Evolutionary conservation across 2,888 invertebrate species (phyloP).

Genomic region (Heliconius charithonia): DNA sequence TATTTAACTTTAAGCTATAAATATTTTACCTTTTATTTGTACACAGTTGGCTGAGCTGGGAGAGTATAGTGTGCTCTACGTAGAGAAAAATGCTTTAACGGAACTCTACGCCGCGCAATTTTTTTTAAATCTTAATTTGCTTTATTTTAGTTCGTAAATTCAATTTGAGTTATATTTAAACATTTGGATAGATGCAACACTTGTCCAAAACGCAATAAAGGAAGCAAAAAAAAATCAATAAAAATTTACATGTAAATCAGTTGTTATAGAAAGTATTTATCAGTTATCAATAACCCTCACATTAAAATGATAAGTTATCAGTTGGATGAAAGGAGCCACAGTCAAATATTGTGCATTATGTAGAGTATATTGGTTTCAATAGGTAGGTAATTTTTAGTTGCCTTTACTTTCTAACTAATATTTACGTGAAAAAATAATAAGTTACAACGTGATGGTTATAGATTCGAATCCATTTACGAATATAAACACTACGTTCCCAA

Average conservation of each 20-base stretch:
- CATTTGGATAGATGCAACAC: neutral
- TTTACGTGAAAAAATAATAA: neutral
- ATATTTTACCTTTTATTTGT: neutral
- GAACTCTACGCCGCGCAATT: neutral
- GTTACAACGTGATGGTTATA: neutral
- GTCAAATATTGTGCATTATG: constrained; percentile 45
- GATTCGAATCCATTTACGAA: neutral
- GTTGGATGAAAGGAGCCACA: constrained; percentile 62
- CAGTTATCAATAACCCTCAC: constrained; percentile 77
- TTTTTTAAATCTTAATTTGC: too few species aligned
- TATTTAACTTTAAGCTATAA: neutral
- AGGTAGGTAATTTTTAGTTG: neutral
- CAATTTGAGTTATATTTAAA: neutral
- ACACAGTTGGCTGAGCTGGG: neutral
- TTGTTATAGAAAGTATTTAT: constrained; percentile 71
- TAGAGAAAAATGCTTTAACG: neutral
- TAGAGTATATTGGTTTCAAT: constrained; percentile 7
- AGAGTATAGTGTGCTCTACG: neutral
- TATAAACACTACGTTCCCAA: neutral
- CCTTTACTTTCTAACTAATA: neutral
- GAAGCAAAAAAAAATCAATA: neutral
- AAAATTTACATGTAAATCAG: constrained; percentile 66
- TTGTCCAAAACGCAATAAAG: neutral
- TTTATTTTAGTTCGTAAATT: too few species aligned
- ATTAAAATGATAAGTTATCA: constrained; percentile 65